Evolutionary conservation across 2,113 vertebrate genomes (phyloP).

Genomic region (Prolemur simus): DNA sequence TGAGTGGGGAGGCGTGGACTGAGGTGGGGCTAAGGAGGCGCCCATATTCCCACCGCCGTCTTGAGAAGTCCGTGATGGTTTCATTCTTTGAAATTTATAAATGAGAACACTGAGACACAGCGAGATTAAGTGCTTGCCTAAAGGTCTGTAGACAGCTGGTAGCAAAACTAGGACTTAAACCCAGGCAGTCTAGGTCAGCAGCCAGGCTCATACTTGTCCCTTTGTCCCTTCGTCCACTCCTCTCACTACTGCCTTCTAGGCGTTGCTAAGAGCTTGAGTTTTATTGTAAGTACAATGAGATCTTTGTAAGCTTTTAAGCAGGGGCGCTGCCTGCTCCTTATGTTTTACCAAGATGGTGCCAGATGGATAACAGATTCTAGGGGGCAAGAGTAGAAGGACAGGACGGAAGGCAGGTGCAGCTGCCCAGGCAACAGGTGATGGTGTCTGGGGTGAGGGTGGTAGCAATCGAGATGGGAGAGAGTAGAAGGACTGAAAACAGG

Average conservation of each 20-base stretch:
- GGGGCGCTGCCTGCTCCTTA: neutral
- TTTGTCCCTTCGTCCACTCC: too few species aligned
- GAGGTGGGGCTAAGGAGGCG: neutral
- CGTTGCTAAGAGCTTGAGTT: neutral
- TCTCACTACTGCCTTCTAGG: neutral
- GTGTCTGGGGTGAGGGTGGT: neutral
- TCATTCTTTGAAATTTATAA: neutral
- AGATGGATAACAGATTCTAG: neutral
- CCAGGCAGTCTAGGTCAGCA: neutral
- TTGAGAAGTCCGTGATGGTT: neutral
- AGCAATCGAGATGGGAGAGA: neutral
- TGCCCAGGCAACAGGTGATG: neutral
- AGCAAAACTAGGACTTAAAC: neutral
- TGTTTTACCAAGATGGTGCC: neutral
- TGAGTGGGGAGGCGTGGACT: neutral
- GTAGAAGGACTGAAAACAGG: neutral
- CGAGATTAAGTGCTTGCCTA: neutral
- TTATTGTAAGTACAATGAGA: neutral
- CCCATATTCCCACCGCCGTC: neutral
- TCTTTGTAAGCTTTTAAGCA: neutral
- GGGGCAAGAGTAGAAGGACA: neutral
- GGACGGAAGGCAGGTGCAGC: neutral
- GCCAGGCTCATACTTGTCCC: neutral
- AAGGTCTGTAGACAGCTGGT: neutral
- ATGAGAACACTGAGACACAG: neutral